Evolutionary conservation across 1,140 invertebrate genomes (phyloP), one percentile per base, ranked within the genome.

Genomic region (Gryllus bimaculatus): DNA sequence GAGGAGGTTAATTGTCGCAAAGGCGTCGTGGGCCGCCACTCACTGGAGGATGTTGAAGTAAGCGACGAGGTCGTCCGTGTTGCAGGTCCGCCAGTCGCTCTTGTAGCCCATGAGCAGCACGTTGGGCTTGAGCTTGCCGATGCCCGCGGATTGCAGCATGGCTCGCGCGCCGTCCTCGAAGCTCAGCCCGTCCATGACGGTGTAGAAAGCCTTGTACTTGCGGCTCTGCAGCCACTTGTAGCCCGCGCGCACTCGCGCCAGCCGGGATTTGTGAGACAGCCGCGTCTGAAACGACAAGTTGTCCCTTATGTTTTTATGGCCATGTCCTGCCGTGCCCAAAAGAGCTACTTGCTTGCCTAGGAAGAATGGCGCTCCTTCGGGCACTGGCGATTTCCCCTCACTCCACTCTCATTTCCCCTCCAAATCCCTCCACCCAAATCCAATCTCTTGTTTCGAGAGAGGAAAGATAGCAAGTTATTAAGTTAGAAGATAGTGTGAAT

Each of bases 41-140:
- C 88, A 98, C 96, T 98, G 95, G 79, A 99, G 88, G n/a, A 96
- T 91, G 82, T 94, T 93, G 85, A 99, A 97, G 86, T 98, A 99
- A 39, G 93, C 90, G 39, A 92, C 89, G 0, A 98, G 89, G 81
- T 95, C 92, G 66, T 91, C 88, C 15, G 88, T 85, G 81, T 90
- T 88, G 82, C 93, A 94, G 8, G 86, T 90, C 54, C 88, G 85
- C 97, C 98, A 99, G 85, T 97, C 91, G 0, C 89, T 89, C 85
- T 99, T 99, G 86, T 94, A 99, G 8, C 98, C 98, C 90, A 99
- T 92, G 81, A 99, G 87, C 39, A 99, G 86, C 48, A 98, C 95
- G 85, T 99, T 99, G 0, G 98, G 97, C 18, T 91, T 89, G 49
- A 99, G 89, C 86, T 97, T 96, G 5, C 98, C 98, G 26, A 99